These are phyloP conservation scores for Drosophila falleni DNA, from an alignment of 2,888 invertebrate species.

Conservation along the genomic window DNA sequence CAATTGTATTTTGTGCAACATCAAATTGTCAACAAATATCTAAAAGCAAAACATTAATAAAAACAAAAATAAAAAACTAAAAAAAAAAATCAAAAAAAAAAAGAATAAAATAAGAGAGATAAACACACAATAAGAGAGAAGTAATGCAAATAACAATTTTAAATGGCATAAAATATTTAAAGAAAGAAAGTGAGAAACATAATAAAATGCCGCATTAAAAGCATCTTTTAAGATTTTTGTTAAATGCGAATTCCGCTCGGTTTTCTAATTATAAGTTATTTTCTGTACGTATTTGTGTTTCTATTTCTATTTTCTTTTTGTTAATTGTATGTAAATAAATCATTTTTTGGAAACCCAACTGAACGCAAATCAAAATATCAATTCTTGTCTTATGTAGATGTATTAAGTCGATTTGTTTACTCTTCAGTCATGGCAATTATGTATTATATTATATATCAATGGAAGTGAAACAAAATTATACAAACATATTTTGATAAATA, in stretches of 20 bases:
- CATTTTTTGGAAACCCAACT: conserved; percentile 37
- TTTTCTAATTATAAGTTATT: conserved; percentile 71
- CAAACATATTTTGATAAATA: conserved; percentile 38
- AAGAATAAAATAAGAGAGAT: conserved; percentile 34
- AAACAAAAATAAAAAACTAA: conserved; percentile 39
- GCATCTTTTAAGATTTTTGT: conserved; percentile 57
- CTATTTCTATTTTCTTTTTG: conserved; percentile 39
- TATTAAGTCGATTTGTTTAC: conserved; percentile 64
- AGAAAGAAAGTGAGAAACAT: conserved; percentile 10
- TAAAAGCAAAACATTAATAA: conserved; percentile 73
- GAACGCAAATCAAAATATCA: conserved; percentile 54
- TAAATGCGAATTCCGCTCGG: conserved; percentile 61
- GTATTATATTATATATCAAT: conserved; percentile 72
- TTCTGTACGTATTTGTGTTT: conserved; percentile 52
- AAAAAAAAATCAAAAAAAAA: conserved; percentile 38
- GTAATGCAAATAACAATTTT: conserved; percentile 41
- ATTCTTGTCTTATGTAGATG: conserved; percentile 58
- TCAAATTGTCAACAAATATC: conserved; percentile 79
- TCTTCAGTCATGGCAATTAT: conserved; percentile 71
- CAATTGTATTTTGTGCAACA: conserved; percentile 82
- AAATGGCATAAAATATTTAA: conserved; percentile 35
- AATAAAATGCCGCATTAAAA: conserved; percentile 54
- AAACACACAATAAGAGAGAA: conserved; percentile 37
- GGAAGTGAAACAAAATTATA: conserved; percentile 35
- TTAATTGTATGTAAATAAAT: conserved; percentile 72